Conservation (phyloP, 2,888 invertebrate species). For the Lysandra bellargus region DNA sequence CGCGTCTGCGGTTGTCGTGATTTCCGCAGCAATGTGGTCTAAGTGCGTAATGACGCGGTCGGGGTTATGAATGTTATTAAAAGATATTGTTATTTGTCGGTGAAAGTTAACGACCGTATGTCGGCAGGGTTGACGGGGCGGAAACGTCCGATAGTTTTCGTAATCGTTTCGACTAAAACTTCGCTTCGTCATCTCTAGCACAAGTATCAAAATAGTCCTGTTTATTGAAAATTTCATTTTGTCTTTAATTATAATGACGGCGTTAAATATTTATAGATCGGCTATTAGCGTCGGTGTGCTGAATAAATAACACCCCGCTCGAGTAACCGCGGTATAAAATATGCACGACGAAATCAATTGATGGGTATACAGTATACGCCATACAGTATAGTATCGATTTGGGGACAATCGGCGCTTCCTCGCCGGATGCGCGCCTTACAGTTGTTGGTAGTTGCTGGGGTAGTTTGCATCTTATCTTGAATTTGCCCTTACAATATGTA, state of each 20-base stretch:
- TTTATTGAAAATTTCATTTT: constrained; percentile 22
- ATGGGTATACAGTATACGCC: not conserved
- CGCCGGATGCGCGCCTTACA: not conserved
- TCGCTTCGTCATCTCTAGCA: not conserved
- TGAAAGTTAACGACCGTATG: constrained; percentile 20
- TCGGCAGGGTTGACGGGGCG: not conserved
- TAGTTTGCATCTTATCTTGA: not conserved
- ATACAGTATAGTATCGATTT: not conserved
- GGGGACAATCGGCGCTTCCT: not conserved
- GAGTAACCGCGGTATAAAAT: constrained; percentile 56
- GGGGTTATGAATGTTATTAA: constrained; percentile 1
- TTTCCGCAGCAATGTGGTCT: constrained; percentile 66
- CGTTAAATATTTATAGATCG: constrained; percentile 63
- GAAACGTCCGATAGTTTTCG: not conserved
- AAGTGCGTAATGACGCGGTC: constrained; percentile 39
- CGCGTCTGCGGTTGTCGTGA: constrained; percentile 47
- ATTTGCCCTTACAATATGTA: not conserved
- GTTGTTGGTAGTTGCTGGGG: not conserved
- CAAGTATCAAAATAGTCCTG: not conserved
- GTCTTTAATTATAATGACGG: constrained; percentile 33
- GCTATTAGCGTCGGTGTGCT: constrained; percentile 72
- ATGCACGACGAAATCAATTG: constrained; percentile 19
- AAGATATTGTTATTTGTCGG: constrained; percentile 2
- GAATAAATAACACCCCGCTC: constrained; percentile 70
- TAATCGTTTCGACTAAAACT: not conserved